These are phyloP conservation scores for Tetragonula clypearis DNA, from an alignment of 1,140 invertebrate species.

Conservation along the genomic window DNA sequence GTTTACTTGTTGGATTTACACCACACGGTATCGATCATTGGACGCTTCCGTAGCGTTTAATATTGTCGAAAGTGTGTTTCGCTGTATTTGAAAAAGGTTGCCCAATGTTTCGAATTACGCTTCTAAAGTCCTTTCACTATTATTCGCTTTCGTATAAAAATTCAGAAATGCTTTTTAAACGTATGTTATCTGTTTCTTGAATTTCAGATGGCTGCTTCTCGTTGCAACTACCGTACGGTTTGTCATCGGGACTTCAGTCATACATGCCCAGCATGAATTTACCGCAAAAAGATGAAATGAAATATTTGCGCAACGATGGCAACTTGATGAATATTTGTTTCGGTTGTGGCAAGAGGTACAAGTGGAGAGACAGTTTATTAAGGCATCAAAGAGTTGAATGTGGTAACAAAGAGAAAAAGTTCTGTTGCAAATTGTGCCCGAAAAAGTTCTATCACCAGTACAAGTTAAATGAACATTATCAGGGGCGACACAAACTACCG, in stretches of 20 bases:
- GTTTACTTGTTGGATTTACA: background rate
- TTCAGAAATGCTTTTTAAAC: constrained; percentile 11
- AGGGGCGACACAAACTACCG: constrained; percentile 34
- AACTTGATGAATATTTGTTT: constrained; percentile 50
- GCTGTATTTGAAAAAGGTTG: too few relatives aligned
- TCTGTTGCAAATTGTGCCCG: constrained; percentile 73
- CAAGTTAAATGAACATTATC: constrained; percentile 57
- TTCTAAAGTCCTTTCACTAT: background rate
- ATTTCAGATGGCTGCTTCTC: constrained; percentile 40
- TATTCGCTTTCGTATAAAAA: background rate
- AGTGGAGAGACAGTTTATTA: constrained; percentile 58
- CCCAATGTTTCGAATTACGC: background rate
- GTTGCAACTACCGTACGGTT: constrained; percentile 15
- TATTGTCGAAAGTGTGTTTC: background rate
- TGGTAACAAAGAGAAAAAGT: constrained; percentile 73
- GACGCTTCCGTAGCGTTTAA: background rate
- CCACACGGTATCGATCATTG: background rate
- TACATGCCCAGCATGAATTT: background rate
- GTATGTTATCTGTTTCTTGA: constrained; percentile 19
- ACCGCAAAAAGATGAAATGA: background rate
- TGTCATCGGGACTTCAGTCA: background rate
- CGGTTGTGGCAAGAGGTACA: constrained; percentile 67
- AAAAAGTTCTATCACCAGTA: constrained; percentile 72
- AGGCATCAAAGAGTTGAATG: constrained; percentile 73
- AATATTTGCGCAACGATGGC: constrained; percentile 4